Percentiles rank a stretch among this genome's conserved stretches.
These are phyloP conservation scores for Symphodus melops DNA, from an alignment of 2,113 vertebrate genomes.

Conservation along the genomic window DNA sequence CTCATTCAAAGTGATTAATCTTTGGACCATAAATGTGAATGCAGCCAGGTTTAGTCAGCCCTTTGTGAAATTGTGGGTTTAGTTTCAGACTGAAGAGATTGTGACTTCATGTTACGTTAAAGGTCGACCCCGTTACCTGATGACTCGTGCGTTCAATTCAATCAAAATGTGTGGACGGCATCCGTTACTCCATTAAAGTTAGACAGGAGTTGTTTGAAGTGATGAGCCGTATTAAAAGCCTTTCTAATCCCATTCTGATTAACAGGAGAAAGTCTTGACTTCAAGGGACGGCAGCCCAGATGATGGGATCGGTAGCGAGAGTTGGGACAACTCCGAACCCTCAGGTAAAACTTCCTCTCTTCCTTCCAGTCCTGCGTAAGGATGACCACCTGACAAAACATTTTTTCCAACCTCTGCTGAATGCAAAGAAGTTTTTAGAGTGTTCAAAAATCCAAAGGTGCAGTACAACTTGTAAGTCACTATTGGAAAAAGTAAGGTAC, in stretches of 20 bases:
- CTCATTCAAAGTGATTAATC: constrained; percentile 28
- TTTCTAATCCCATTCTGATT: constrained; percentile 66
- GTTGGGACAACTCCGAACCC: constrained; percentile 85
- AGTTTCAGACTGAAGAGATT: neutral
- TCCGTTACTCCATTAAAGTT: constrained; percentile 44
- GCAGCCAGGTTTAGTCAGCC: constrained; percentile 6
- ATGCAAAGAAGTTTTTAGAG: no score
- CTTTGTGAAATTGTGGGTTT: neutral
- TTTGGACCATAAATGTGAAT: constrained; percentile 7
- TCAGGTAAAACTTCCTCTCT: constrained; percentile 83
- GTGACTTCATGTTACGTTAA: constrained; percentile 2
- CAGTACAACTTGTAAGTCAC: no score
- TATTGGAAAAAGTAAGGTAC: no score
- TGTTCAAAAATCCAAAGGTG: no score
- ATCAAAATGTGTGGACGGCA: neutral
- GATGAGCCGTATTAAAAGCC: constrained; percentile 34
- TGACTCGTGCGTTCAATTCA: constrained; percentile 22
- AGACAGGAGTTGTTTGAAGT: constrained; percentile 45
- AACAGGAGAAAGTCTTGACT: constrained; percentile 85
- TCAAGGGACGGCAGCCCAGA: constrained; percentile 87
- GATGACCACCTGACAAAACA: neutral
- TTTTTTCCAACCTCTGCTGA: neutral
- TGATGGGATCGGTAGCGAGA: constrained; percentile 90
- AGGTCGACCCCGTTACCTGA: constrained; percentile 12
- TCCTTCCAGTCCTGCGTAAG: neutral